A percentile compares a stretch with the other conserved stretches of the same genome.
These are phyloP conservation scores for Glomeris marginata DNA, from an alignment of 2,888 invertebrate species.

Conservation along the genomic window DNA sequence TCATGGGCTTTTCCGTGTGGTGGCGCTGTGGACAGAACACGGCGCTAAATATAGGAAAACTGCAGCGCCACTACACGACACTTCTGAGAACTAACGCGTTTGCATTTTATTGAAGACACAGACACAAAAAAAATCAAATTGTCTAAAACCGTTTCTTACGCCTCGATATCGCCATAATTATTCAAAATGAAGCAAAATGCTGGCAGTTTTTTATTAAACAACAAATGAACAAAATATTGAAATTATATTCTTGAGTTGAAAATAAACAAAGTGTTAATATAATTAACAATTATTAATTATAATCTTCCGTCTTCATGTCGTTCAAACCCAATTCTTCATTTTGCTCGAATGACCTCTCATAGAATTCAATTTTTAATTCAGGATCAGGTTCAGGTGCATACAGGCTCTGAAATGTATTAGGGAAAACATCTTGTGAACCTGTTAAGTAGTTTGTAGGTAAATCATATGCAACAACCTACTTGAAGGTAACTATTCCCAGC, in stretches of 20 bases:
- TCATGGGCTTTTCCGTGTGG: too few relatives aligned
- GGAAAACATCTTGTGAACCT: background rate
- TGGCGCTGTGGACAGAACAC: too few relatives aligned
- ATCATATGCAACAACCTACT: constrained; percentile 25
- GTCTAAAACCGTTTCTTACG: too few relatives aligned
- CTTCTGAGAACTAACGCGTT: too few relatives aligned
- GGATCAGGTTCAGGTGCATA: constrained; percentile 48
- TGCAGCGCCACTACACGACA: too few relatives aligned
- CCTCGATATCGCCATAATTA: too few relatives aligned
- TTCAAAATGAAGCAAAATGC: too few relatives aligned
- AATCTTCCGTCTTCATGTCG: constrained; percentile 87
- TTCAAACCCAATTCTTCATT: constrained; percentile 91
- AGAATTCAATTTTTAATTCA: constrained; percentile 55
- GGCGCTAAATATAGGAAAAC: too few relatives aligned
- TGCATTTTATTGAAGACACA: too few relatives aligned
- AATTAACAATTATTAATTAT: constrained; percentile 28
- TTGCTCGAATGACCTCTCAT: constrained; percentile 72
- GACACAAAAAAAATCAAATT: too few relatives aligned
- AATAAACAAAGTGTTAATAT: too few relatives aligned
- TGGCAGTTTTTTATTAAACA: too few relatives aligned
- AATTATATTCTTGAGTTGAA: background rate
- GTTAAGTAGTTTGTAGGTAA: background rate
- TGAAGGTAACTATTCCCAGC: constrained; percentile 95
- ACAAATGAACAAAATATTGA: background rate
- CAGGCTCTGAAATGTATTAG: constrained; percentile 42